Base-by-base conservation (phyloP, 2,888 invertebrate species). In the Xanthia icteritia region DNA sequence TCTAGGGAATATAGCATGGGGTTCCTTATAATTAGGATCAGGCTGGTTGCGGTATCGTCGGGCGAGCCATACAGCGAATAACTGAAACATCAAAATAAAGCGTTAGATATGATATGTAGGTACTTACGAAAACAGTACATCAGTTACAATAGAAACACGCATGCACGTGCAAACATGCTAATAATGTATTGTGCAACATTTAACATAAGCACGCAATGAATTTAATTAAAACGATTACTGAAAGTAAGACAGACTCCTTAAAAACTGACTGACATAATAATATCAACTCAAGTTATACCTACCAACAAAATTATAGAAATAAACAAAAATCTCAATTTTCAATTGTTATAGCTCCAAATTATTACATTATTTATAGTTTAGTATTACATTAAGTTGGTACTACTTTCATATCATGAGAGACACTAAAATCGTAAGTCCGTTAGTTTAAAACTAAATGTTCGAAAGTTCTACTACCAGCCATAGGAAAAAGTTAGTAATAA, bases 21-120 rank as follows among this genome's bases (percentile, higher is more conserved):
- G 97, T 91, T 97, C 97, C 94, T 98, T 97, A 94, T 98, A 97
- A 91, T 97, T 97, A 79, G 98, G 98, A 95, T 98, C 98, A 77
- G 98, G 97, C 94, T 98, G 98, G 95, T 98, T 98, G 92, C 98
- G 97, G 95, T 98, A 98, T 89, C 97, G 97, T 93, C 98, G 97
- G 85, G 98, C 98, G 93, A 98, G 96, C 95, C 98, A 97, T 89
- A 98, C 98, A 92, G 98, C 98, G 93, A 98, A 97, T 92, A 99
- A 97, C 98, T 99, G 97, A 63, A 97, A 97, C 82, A 76, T 80
- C 72, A 64, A 61, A 80, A 63, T 31, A 20, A 54, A 36, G 2
- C 0, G 54, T 87, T 87, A 81, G 5, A 64, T 58, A 63, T 11
- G 20, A 31, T 48, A 56, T 63, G 6, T 36, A n/a, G n/a, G n/a